Evolutionary conservation across 2,888 invertebrate species (phyloP), one percentile per base, ranked within the genome.

Genomic region (Lithophane semibrunnea): DNA sequence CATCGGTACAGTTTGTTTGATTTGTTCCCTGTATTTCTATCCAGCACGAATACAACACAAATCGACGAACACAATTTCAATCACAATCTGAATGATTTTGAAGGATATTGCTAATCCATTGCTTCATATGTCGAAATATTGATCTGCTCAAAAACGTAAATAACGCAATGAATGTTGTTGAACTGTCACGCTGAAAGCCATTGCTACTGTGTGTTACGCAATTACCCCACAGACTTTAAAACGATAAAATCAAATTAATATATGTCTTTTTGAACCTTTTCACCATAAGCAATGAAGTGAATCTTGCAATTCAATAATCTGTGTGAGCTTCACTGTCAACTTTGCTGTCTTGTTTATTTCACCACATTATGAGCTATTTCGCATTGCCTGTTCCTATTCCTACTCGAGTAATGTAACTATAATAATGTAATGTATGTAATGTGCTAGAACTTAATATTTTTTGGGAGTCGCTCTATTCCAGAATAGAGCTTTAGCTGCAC

Each of bases 401-500:
- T 8, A 12, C 18, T 18, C 24, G 12, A 12, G 54, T 60, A 60
- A 60, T 47, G 2, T 52, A 10, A n/a, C n/a, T n/a, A n/a, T n/a
- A n/a, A n/a, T n/a, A n/a, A n/a, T n/a, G n/a, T n/a, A n/a, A n/a
- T n/a, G n/a, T n/a, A n/a, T n/a, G n/a, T n/a, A n/a, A n/a, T n/a
- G n/a, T n/a, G 24, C 56, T 8, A 47, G 4, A 29, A n/a, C 8
- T 47, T 7, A 54, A 42, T 29, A 16, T 29, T n/a, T 3, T 24
- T 60, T 21, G 13, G n/a, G 21, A 42, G 29, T 54, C 13, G 7
- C n/a, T 42, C 8, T 18, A 18, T 5, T 37, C n/a, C 44, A 54
- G 77, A 78, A 78, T 76, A 66, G 52, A 52, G 37, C 37, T 64
- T 0, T 9, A 13, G 52, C 42, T 60, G 44, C 69, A 75, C 69